Evolutionary conservation across 2,888 invertebrate species (phyloP), one percentile per base, ranked within the genome.

Genomic region (Limenitis camilla): DNA sequence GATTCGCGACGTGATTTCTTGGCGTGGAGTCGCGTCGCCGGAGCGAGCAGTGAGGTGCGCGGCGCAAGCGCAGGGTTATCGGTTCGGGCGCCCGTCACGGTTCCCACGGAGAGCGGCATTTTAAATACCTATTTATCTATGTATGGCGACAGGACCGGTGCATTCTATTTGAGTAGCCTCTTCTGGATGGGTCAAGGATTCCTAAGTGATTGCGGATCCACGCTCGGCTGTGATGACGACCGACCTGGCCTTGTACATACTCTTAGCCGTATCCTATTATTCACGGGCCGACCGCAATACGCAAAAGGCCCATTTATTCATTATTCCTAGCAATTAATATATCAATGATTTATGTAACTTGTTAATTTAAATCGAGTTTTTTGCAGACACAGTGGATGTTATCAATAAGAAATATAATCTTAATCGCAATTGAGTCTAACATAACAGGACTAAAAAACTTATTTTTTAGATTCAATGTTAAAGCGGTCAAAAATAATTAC

Each of bases 171-270:
- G 77, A 83, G 83, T 83, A 84, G 83, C 81, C 82, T 84, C 84
- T 84, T 80, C 86, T 81, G 83, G 86, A 86, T 86, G 84, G 86
- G 86, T 87, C 86, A 86, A 87, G 86, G 86, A 84, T 86, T 69
- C 71, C 64, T 66, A 72, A 78, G 83, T 76, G 82, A 85, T 78
- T 80, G 84, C 77, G 78, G 76, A 81, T 83, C 81, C 77, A 75
- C 72, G 72, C 76, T 72, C 73, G 75, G 61, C 63, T 49, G 69
- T 72, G 71, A 69, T 56, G 64, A 60, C 61, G 58, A 62, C 67
- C 70, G 77, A 79, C 79, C 81, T 82, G 82, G 74, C 84, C 84
- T 85, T 81, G 84, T 74, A 40, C 29, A 40, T 74, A 68, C 70
- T 71, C 75, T 74, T 71, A 71, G 72, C 72, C 74, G 72, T 78